Base-by-base conservation (phyloP, 2,888 invertebrate species). In the Horisme vitalbata region DNA sequence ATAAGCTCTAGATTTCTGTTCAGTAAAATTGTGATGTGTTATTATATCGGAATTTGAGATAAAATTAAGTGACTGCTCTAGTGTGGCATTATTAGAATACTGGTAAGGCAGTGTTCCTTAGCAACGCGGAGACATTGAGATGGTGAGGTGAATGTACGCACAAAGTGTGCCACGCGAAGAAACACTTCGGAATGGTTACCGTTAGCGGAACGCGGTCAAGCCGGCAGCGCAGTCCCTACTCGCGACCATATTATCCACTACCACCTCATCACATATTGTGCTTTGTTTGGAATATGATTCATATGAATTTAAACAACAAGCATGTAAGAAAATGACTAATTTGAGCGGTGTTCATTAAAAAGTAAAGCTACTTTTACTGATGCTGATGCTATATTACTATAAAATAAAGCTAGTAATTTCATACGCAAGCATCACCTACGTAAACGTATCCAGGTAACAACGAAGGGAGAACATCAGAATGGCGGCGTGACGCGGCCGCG, bases 131-230 rank as follows among this genome's bases (percentile, higher is more conserved):
- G 79, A 75, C 75, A 74, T 71, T 63, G 71, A 82, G 82, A 84
- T 83, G 78, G 78, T 63, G 80, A 88, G 89, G 89, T 89, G 89
- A 89, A 89, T 77, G 89, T 75, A 87, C 89, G 83, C 84, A 79
- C 79, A 65, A 88, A 87, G 86, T 88, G 87, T 88, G 88, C 83
- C 89, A 85, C 81, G 78, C 75, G 74, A 80, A 85, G 86, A 87
- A 86, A 87, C 79, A 82, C 86, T 86, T 84, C 84, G 80, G 79
- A 81, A 75, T 79, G 79, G 77, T 74, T 87, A 89, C 88, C 88
- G 88, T 89, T 89, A 89, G 74, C 76, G 84, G 83, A 87, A 84
- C 86, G 87, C 88, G 88, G 88, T 87, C 87, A 88, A 79, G 81
- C 81, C 74, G 66, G 75, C 84, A 79, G 71, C 66, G 67, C 79